phyloP scores from a whole-genome alignment of 2,113 vertebrate species.

The Otus sunia region DNA sequence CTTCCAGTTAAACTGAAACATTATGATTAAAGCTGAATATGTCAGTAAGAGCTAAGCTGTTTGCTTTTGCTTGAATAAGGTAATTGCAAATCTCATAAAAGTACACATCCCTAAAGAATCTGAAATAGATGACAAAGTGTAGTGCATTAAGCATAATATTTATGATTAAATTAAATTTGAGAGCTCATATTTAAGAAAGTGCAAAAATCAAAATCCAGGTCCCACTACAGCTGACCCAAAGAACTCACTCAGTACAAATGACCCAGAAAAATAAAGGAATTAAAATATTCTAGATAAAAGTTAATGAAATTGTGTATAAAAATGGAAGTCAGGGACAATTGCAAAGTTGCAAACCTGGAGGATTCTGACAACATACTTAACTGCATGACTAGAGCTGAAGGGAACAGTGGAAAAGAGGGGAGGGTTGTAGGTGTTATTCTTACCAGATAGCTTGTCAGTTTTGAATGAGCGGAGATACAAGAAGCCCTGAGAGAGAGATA shows the following conservation, averaged over 20 bases:
- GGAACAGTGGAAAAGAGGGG: background rate
- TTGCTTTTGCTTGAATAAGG: background rate
- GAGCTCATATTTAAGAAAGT: background rate
- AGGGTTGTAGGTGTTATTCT: background rate
- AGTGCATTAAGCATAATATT: background rate
- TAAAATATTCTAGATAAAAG: background rate
- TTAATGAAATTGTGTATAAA: background rate
- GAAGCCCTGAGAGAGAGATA: background rate
- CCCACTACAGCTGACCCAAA: background rate
- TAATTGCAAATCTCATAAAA: background rate
- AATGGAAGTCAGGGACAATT: background rate
- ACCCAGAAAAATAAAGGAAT: background rate
- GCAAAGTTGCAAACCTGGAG: background rate
- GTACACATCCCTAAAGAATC: background rate
- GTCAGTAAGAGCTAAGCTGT: background rate
- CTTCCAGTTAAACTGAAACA: background rate
- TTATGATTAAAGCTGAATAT: background rate
- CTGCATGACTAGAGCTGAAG: background rate
- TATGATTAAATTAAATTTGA: background rate
- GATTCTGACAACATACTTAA: background rate
- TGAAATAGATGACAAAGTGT: background rate
- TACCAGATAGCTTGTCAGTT: background rate
- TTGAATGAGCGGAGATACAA: background rate
- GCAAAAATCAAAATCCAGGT: background rate
- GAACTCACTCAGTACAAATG: background rate